Evolutionary conservation across 2,888 invertebrate species (phyloP).

Genomic region (Neria commutata): DNA sequence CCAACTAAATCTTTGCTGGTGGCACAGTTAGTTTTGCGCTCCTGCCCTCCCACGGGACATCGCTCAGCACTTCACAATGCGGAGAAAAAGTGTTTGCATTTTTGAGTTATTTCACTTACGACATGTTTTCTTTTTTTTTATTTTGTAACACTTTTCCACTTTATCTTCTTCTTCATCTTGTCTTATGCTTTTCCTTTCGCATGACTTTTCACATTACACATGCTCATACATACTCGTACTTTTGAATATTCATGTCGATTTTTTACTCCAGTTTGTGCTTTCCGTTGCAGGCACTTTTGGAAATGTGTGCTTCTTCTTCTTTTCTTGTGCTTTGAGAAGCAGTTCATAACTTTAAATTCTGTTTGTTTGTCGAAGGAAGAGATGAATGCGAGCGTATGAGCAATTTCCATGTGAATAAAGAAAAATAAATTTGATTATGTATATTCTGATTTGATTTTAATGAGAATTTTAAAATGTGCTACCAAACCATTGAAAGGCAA

Average conservation of each 20-base stretch:
- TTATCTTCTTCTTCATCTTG: neutral
- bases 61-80: neutral
- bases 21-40: neutral
- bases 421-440: no score
- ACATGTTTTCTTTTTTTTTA: neutral
- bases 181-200: conserved; percentile 3
- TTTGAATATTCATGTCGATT: conserved; percentile 17
- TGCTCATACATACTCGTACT: conserved; percentile 3
- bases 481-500: no score
- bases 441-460: no score
- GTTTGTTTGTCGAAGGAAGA: neutral
- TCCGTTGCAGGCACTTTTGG: neutral
- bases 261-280: neutral
- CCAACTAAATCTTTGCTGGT: neutral
- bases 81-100: neutral
- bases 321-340: neutral
- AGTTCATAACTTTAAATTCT: neutral
- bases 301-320: neutral
- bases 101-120: no score
- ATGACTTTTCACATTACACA: neutral
- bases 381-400: no score
- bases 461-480: no score
- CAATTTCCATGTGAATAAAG: no score
- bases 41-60: neutral
- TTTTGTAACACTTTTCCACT: neutral